Base-by-base conservation (phyloP, 2,797 vertebrate species). In the Sebastiscus tertius region DNA sequence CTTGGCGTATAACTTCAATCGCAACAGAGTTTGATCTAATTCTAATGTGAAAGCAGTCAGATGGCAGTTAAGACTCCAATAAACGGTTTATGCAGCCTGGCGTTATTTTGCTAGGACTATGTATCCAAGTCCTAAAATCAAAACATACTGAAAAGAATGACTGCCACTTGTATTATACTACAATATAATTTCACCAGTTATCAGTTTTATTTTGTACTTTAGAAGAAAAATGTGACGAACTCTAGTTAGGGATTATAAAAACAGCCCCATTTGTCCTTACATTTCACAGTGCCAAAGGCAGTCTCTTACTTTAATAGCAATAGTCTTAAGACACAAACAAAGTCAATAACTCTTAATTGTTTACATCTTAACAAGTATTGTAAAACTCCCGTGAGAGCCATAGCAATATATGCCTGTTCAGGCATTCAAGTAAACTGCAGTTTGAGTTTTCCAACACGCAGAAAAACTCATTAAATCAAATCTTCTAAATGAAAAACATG, bases 401-500 rank as follows among this genome's bases (percentile, higher is more conserved):
- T 16, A 14, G 46, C 31, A 56, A 67, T 67, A 68, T 56, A 60
- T 63, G 63, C 12, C 62, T 46, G 59, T 64, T 80, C 29, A 82
- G 29, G 34, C 55, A 49, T 75, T 73, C 70, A 69, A 66, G 59
- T 26, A 75, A 80, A 34, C 29, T 29, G 14, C 3, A 1, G 76
- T 67, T 72, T 74, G 54, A 60, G 65, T 5, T 63, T 82, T 71
- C n/a, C 20, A 77, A 68, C 29, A 49, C 0, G 1, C 5, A 27
- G 6, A 66, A 0, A 16, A 68, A 55, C 55, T 83, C 58, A 79
- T 79, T 79, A 63, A 79, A 69, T 67, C 1, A 70, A 54, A 75
- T 67, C 9, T 55, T 34, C 72, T 29, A 70, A 70, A 72, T 70
- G 36, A 61, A 60, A 76, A 80, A 71, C 52, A 79, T 22, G 39